phyloP scores from a whole-genome alignment of 2,888 invertebrate species.

The Epinotia bilunana region DNA sequence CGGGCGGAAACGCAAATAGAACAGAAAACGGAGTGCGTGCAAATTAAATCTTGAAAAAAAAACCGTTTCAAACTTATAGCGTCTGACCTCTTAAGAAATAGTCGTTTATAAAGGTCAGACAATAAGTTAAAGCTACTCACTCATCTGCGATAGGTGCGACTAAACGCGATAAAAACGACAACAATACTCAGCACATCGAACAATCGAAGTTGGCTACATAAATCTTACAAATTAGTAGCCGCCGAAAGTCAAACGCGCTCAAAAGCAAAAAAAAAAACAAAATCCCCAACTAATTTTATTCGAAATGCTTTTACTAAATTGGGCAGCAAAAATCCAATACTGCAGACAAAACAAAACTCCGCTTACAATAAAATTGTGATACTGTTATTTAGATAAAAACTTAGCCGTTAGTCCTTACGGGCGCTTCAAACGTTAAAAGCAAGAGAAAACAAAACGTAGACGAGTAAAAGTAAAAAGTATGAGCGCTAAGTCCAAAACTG shows the following conservation, averaged over 20 bases:
- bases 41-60: background rate
- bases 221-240: constrained; percentile 16
- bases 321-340: constrained; percentile 37
- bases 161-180: background rate
- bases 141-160: background rate
- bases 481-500: constrained; percentile 39
- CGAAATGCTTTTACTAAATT: constrained; percentile 39
- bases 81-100: background rate
- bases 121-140: too few relatives aligned
- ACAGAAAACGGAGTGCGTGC: background rate
- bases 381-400: constrained; percentile 66
- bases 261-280: constrained; percentile 32
- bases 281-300: constrained; percentile 39
- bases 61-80: too few relatives aligned
- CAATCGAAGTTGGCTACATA: constrained; percentile 2
- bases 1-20: constrained; percentile 8
- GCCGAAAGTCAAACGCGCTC: constrained; percentile 26
- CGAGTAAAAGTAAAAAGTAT: constrained; percentile 39
- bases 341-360: constrained; percentile 43
- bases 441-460: constrained; percentile 26
- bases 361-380: constrained; percentile 59
- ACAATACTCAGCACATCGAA: background rate
- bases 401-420: constrained; percentile 65
- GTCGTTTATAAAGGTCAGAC: background rate
- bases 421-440: constrained; percentile 51